Conservation (phyloP, 2,888 invertebrate species). For the Heliconius sara region DNA sequence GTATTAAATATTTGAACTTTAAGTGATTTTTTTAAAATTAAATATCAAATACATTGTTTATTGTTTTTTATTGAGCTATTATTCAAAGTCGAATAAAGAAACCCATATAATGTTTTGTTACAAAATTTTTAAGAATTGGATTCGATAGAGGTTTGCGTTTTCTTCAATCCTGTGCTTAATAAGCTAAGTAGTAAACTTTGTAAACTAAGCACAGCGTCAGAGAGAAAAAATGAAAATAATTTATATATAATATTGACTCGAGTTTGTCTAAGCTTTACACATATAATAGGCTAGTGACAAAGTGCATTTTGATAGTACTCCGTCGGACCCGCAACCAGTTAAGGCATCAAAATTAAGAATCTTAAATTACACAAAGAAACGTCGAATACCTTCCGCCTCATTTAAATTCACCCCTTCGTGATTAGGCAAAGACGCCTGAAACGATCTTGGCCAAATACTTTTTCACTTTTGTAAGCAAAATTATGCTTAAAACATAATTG, state of each 20-base stretch:
- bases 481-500: conserved; percentile 25
- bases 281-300: not conserved
- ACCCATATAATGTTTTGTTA: no score
- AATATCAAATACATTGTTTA: no score
- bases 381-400: conserved; percentile 27
- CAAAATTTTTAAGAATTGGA: no score
- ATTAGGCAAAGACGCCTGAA: conserved; percentile 29
- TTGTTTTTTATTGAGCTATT: no score
- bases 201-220: no score
- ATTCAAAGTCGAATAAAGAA: no score
- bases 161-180: no score
- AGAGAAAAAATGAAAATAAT: no score
- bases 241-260: no score
- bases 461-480: conserved; percentile 32
- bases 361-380: conserved; percentile 27
- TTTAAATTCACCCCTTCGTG: conserved; percentile 29
- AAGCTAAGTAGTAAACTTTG: no score
- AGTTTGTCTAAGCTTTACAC: not conserved
- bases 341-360: conserved; percentile 24
- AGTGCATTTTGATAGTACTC: not conserved
- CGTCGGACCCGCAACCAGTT: not conserved
- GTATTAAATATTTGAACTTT: not conserved
- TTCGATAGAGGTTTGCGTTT: no score
- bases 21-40: not conserved
- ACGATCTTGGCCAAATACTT: conserved; percentile 28